phyloP scores from a whole-genome alignment of 92 coral and sea anemone genomes.

The Diadumene lineata region DNA sequence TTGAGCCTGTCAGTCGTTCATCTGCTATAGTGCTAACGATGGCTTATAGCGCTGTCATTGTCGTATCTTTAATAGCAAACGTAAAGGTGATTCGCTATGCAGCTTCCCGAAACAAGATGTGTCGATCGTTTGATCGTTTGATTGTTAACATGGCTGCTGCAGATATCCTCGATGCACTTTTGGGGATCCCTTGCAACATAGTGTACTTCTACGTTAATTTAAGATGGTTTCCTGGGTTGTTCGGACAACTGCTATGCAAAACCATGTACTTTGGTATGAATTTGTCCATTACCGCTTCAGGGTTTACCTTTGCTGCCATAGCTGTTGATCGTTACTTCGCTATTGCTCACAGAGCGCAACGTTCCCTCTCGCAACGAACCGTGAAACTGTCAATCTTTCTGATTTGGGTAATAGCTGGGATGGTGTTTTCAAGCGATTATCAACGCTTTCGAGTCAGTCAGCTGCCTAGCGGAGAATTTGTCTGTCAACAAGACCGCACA shows the following conservation, averaged over 20 bases:
- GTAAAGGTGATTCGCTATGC: constrained; percentile 24
- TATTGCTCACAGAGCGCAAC: constrained; percentile 39
- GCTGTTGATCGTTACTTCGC: constrained; percentile 45
- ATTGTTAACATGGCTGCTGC: constrained; percentile 22
- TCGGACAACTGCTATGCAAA: constrained; percentile 16
- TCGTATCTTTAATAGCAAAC: constrained; percentile 16
- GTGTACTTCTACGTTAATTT: constrained; percentile 12
- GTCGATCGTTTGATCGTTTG: constrained; percentile 5
- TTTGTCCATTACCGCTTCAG: constrained; percentile 13
- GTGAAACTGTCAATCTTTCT: neutral
- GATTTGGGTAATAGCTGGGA: constrained; percentile 36
- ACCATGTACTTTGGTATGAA: constrained; percentile 19
- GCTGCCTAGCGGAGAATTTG: neutral
- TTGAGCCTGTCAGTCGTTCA: constrained; percentile 1
- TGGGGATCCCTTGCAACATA: constrained; percentile 23
- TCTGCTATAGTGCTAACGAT: constrained; percentile 12
- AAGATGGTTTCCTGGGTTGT: constrained; percentile 17
- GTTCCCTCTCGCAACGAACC: constrained; percentile 33
- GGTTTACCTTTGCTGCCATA: constrained; percentile 21
- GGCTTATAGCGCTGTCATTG: constrained; percentile 11
- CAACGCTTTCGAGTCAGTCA: constrained; percentile 21
- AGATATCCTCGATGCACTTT: neutral
- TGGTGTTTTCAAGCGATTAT: constrained; percentile 23
- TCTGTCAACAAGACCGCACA: constrained; percentile 27
- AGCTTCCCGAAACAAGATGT: neutral